Base-by-base conservation (phyloP, 1,140 invertebrate genomes). In the Dendroctonus valens region DNA sequence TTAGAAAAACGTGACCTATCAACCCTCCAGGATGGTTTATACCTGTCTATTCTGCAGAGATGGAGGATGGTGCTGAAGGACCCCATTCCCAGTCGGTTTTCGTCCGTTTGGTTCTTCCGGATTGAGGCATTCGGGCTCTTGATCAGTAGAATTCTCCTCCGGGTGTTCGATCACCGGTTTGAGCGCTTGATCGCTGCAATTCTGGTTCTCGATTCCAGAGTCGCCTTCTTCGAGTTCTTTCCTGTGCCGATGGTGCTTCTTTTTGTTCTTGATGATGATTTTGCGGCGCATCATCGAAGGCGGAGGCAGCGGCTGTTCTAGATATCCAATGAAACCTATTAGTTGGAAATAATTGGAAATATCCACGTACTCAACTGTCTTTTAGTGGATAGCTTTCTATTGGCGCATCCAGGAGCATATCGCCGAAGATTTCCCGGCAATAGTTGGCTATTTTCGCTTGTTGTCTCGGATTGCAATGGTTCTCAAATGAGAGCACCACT, bases 221-320 rank as follows among this genome's bases (percentile, higher is more conserved):
- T 11, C 50, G 26, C 50, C 15, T 72, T 68, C 59, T 77, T 76
- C 55, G 67, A 82, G 85, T 77, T 76, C 53, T 68, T 82, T 85
- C 71, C 91, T 88, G 77, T 93, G 89, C 68, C 92, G 91, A 74
- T 91, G 89, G 78, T 97, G 93, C 78, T 97, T 96, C 81, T 98
- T 98, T 80, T 98, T 99, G 77, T 98, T 98, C 80, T 98, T 99
- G 64, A 98, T 96, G 59, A 99, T 93, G 65, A 98, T 98, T 81
- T 97, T 98, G 62, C 92, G 84, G 72, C 89, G 91, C 37, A 98
- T 77, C 49, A 89, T 74, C 6, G 88, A 86, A 0, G 96, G 96
- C 37, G 94, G 92, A 12, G 97, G 97, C 60, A 99, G 80, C 52
- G 91, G 85, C 93, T 73, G 83, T 81, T 72, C 46, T 64, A 49